Evolutionary conservation across 2,113 vertebrate species (phyloP), one percentile per base, ranked within the genome.

Genomic region (Rhinogobius similis): DNA sequence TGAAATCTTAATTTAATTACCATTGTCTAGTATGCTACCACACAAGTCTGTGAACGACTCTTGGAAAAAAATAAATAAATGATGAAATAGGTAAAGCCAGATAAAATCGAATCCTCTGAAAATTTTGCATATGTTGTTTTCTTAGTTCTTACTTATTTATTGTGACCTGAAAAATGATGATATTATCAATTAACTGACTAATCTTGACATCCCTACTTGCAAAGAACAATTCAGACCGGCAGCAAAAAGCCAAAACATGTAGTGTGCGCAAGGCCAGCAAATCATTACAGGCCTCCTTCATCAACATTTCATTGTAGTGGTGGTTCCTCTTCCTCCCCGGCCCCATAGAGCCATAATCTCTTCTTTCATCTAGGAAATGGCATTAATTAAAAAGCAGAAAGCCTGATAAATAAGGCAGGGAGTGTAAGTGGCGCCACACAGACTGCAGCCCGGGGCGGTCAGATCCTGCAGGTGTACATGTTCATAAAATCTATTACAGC

Each of bases 351-450:
- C 61, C 83, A 85, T 81, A 88, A 88, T 90, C 66, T 77, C 71
- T 80, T 66, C 83, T 86, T 89, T 89, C 80, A 89, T 89, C 87
- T 82, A 81, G 77, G 89, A 90, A 89, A 90, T 88, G 58, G 76
- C 82, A 85, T 86, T 83, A 86, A 90, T 90, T 89, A 87, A 88
- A 83, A 89, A 90, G 75, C 82, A 87, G 84, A 86, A 86, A 86
- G 82, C 74, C 80, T 86, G 73, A 87, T 86, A 81, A 88, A 88
- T 87, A 88, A 86, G 61, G 0, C 67, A 75, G 64, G 59, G 77
- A 70, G 20, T 61, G 62, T 86, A 80, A 81, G 72, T 65, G 81
- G 75, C 63, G 79, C 56, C 20, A 2, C 16, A 2, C 75, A 82
- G 72, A 78, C 76, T 70, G 68, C 67, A 75, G 81, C 85, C 84